A percentile compares a stretch with the other conserved stretches of the same genome.
Evolutionary conservation across 2,888 invertebrate genomes (phyloP).

Genomic region (Mimachlamys varia): DNA sequence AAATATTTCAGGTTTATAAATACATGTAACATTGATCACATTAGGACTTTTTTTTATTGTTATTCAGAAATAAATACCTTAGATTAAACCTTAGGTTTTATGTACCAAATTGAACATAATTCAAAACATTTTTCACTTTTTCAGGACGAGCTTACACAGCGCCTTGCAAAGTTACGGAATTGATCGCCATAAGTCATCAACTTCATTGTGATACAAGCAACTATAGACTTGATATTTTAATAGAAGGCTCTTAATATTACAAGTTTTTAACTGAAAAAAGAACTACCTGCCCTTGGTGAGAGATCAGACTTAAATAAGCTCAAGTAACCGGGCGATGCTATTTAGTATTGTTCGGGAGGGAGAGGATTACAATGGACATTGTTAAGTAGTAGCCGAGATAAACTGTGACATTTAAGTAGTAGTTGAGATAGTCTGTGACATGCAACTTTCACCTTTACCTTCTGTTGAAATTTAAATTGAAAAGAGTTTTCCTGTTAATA

Average conservation of each 20-base stretch:
- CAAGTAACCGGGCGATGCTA: neutral
- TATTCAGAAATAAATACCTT: too few species aligned
- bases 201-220: neutral
- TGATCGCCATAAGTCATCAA: neutral
- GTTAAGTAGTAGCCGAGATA: neutral
- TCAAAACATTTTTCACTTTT: conserved; percentile 49
- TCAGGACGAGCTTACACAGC: conserved; percentile 82
- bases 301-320: neutral
- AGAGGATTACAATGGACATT: neutral
- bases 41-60: too few species aligned
- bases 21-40: too few species aligned
- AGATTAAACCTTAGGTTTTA: too few species aligned
- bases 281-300: neutral
- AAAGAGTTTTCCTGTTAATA: neutral
- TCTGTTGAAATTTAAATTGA: neutral
- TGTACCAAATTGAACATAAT: too few species aligned
- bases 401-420: neutral
- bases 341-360: neutral
- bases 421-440: neutral
- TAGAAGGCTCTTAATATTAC: neutral
- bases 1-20: too few species aligned
- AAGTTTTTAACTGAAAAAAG: neutral
- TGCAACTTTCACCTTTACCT: neutral
- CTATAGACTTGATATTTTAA: neutral
- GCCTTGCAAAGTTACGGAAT: conserved; percentile 81